phyloP scores from a whole-genome alignment of 2,797 vertebrate genomes.

The Melanotaenia pygmaea region DNA sequence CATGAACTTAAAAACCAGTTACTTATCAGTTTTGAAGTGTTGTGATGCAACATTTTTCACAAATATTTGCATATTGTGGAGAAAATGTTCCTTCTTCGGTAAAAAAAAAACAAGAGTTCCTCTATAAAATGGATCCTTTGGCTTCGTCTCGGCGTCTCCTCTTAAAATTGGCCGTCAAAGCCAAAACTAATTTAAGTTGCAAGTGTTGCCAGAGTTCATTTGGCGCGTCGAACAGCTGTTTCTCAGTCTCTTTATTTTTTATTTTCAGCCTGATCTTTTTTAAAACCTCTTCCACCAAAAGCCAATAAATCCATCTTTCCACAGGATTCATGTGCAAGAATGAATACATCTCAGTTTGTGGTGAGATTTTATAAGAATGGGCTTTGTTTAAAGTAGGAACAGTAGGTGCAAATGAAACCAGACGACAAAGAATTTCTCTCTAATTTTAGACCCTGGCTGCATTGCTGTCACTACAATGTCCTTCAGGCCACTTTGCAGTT shows the following conservation, averaged over 20 bases:
- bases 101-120: not conserved
- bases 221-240: slow-evolving; percentile 63
- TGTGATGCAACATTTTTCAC: not conserved
- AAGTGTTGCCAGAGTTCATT: slow-evolving; percentile 63
- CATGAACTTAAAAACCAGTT: not conserved
- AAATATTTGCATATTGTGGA: slow-evolving; percentile 16
- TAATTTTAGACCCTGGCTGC: slow-evolving; percentile 71
- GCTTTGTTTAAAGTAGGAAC: slow-evolving; percentile 21
- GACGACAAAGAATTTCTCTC: slow-evolving; percentile 41
- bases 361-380: slow-evolving; percentile 4
- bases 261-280: slow-evolving; percentile 38
- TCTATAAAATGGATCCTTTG: slow-evolving; percentile 22
- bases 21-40: not conserved
- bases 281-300: slow-evolving; percentile 27
- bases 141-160: slow-evolving; percentile 37
- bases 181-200: slow-evolving; percentile 71
- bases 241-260: slow-evolving; percentile 45
- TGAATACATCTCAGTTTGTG: not conserved
- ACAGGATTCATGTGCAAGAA: slow-evolving; percentile 36
- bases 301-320: slow-evolving; percentile 44
- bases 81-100: not conserved
- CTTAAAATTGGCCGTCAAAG: slow-evolving; percentile 57
- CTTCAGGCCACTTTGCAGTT: slow-evolving; percentile 31
- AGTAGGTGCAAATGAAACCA: slow-evolving; percentile 48
- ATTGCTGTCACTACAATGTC: slow-evolving; percentile 48